Conservation (phyloP, 2,888 invertebrate species). For the Sarcophaga variegata region DNA sequence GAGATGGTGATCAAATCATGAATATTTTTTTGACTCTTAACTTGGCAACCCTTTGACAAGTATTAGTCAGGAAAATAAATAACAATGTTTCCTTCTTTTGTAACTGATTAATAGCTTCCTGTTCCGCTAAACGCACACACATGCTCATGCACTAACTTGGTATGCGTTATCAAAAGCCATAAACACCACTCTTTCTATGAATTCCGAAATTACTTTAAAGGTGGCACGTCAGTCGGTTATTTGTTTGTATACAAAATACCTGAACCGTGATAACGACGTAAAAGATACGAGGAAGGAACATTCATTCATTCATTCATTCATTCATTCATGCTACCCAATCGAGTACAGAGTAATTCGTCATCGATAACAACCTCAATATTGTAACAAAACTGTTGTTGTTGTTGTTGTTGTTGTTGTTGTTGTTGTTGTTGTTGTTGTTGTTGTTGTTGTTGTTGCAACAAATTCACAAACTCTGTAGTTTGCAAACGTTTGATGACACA, state of each 20-base stretch:
- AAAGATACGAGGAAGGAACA: neutral
- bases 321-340: neutral
- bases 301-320: conserved; percentile 2
- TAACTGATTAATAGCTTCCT: conserved; percentile 36
- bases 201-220: neutral
- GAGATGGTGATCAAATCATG: too few relatives aligned
- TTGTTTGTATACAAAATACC: conserved; percentile 12
- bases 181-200: neutral
- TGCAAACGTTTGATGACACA: neutral
- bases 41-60: conserved; percentile 9
- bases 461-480: conserved; percentile 3
- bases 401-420: conserved; percentile 33
- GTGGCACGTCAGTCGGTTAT: neutral
- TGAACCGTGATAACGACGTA: conserved; percentile 21
- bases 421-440: conserved; percentile 30
- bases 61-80: conserved; percentile 14
- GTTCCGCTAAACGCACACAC: neutral
- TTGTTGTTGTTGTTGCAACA: conserved; percentile 30
- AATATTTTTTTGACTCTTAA: too few relatives aligned
- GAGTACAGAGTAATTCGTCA: conserved; percentile 31
- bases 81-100: conserved; percentile 18
- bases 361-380: conserved; percentile 41
- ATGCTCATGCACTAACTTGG: neutral
- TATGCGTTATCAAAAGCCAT: neutral
- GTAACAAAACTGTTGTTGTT: conserved; percentile 8